Evolutionary conservation across 2,113 vertebrate species (phyloP), one percentile per base, ranked within the genome.

Genomic region (Toxotes chatareus): DNA sequence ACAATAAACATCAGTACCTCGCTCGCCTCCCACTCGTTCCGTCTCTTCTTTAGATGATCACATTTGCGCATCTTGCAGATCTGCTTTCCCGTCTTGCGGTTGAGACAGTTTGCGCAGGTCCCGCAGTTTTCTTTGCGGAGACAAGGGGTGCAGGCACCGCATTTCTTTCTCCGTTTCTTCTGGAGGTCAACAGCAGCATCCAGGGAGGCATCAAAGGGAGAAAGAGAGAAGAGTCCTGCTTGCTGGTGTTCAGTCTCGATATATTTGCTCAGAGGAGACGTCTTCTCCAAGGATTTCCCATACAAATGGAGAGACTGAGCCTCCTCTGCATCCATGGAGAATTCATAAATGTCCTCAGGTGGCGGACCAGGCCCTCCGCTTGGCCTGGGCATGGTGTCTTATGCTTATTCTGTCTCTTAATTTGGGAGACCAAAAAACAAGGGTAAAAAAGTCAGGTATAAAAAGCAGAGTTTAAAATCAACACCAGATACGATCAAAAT

Each of bases 21-120:
- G 0, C 88, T 94, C 77, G 90, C 92, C 82, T 95, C 91, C 59
- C 46, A 81, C 64, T 86, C 80, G 8, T 38, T 73, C 60, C 51
- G 90, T 80, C 91, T 96, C 93, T 94, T 97, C 91, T 95, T 96
- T 61, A 97, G 95, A 89, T 95, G 91, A 14, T 96, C 93, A 71
- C 96, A 97, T 85, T 96, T 97, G 80, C 97, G 95, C 89, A 96
- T 93, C 77, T 95, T 96, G 88, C 96, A 98, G 88, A 97, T 97
- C 91, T 98, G 96, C 85, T 98, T 97, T 31, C 96, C 94, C 0
- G 95, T 96, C 83, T 94, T 96, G 60, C 96, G 96, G 87, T 98
- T 97, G 69, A 95, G 74, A 73, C 97, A 98, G 94, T 95, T 97
- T 75, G 87, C 89, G 47, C 97, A 98, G n/a, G 85, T 84, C 7